These are phyloP conservation scores for Cryptotermes secundus DNA, from an alignment of 1,140 invertebrate genomes.

Conservation along the genomic window DNA sequence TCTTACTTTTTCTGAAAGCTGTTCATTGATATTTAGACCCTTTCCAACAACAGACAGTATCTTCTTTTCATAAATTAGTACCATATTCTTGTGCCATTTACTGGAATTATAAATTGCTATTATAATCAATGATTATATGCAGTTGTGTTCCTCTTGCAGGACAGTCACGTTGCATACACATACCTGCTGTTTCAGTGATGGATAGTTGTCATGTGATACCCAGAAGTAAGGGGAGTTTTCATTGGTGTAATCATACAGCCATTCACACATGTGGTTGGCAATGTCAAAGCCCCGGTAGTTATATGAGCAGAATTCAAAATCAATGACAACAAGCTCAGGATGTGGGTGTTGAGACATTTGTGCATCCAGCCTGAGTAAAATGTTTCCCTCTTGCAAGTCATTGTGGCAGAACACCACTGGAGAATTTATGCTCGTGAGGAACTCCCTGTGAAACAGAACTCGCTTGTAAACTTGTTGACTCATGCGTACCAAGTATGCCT, in stretches of 20 bases:
- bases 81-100: no score
- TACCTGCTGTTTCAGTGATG: conserved; percentile 79
- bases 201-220: conserved; percentile 65
- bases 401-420: conserved; percentile 97
- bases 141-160: no score
- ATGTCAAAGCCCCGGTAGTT: conserved; percentile 93
- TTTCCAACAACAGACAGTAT: no score
- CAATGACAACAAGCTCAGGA: conserved; percentile 71
- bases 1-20: no score
- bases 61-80: no score
- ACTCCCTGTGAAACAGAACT: conserved; percentile 44
- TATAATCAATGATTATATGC: no score
- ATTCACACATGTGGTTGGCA: conserved; percentile 95
- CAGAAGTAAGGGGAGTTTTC: conserved; percentile 76
- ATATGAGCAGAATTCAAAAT: conserved; percentile 93
- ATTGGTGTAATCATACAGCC: conserved; percentile 87
- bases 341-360: background rate
- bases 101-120: no score
- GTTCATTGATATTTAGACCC: no score
- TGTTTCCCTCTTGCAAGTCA: conserved; percentile 92
- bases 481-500: no score
- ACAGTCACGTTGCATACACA: conserved; percentile 36
- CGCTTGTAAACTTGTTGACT: no score
- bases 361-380: conserved; percentile 40
- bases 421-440: conserved; percentile 55